These are phyloP conservation scores for Ctenopoma multispine DNA, from an alignment of 2,797 vertebrate genomes.

Conservation along the genomic window DNA sequence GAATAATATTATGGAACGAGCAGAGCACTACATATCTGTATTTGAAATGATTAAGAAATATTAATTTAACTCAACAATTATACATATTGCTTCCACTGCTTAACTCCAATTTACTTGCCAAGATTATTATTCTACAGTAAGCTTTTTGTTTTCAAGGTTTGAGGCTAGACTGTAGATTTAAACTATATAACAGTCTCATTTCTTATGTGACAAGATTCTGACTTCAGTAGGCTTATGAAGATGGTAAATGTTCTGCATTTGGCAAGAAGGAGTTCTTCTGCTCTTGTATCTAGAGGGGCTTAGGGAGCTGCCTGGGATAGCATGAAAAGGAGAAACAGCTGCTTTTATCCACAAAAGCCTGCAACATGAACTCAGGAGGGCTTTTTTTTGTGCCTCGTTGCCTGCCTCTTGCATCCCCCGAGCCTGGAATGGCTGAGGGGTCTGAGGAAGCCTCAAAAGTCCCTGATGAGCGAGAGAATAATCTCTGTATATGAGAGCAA, in stretches of 20 bases:
- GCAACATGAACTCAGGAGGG: conserved; percentile 58
- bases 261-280: conserved; percentile 35
- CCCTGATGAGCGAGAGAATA: conserved; percentile 70
- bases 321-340: conserved; percentile 74
- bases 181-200: background rate
- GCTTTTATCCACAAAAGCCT: conserved; percentile 72
- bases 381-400: conserved; percentile 46
- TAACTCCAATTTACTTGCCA: background rate
- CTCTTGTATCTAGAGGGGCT: conserved; percentile 63
- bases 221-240: conserved; percentile 54
- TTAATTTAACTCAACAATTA: background rate
- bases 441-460: conserved; percentile 65
- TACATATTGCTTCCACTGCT: background rate
- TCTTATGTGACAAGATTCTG: conserved; percentile 5
- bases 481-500: conserved; percentile 69
- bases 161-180: background rate
- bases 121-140: background rate
- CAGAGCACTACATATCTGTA: background rate
- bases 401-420: conserved; percentile 45
- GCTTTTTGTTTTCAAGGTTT: background rate
- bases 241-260: conserved; percentile 59
- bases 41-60: conserved; percentile 7
- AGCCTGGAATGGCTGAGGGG: conserved; percentile 54
- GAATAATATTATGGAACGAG: conserved; percentile 8
- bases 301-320: conserved; percentile 62